Conservation (phyloP, 2,888 invertebrate species). For the Plusia festucae region DNA sequence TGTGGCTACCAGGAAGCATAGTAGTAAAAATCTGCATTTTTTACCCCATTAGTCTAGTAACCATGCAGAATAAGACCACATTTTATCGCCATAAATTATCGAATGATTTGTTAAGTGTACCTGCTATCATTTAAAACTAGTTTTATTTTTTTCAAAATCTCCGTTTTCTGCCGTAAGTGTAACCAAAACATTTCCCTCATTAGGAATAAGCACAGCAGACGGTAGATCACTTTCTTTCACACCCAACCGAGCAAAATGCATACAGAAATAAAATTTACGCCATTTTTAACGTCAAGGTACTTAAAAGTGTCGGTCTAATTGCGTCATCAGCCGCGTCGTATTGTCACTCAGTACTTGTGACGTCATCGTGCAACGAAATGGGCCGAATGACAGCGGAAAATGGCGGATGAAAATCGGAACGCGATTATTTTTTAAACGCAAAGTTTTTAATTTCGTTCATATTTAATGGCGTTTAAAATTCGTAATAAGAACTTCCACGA, state of each 20-base stretch:
- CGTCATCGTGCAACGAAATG: conserved; percentile 51
- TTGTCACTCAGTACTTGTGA: conserved; percentile 54
- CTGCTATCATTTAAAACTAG: too few relatives aligned
- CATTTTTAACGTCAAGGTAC: conserved; percentile 47
- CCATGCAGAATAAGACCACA: neutral
- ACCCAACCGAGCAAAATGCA: conserved; percentile 36
- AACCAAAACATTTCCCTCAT: conserved; percentile 35
- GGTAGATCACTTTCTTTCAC: conserved; percentile 40
- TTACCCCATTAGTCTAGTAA: neutral
- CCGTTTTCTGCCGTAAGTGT: neutral
- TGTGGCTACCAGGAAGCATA: neutral
- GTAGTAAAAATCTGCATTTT: neutral
- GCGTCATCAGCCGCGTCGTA: conserved; percentile 57
- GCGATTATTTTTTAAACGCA: conserved; percentile 41
- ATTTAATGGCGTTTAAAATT: conserved; percentile 44
- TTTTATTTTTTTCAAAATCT: too few relatives aligned
- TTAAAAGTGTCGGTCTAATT: conserved; percentile 54
- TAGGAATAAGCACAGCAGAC: conserved; percentile 23
- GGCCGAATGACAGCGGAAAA: conserved; percentile 53
- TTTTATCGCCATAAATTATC: neutral
- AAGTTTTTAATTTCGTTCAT: conserved; percentile 37
- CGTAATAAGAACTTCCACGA: conserved; percentile 22
- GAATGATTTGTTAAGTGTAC: too few relatives aligned
- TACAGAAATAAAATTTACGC: conserved; percentile 46
- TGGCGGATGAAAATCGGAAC: conserved; percentile 50